A percentile compares a stretch with the other conserved stretches of the same genome.
Conservation (phyloP, 1,140 invertebrate species). For the Zaprionus ornatus region DNA sequence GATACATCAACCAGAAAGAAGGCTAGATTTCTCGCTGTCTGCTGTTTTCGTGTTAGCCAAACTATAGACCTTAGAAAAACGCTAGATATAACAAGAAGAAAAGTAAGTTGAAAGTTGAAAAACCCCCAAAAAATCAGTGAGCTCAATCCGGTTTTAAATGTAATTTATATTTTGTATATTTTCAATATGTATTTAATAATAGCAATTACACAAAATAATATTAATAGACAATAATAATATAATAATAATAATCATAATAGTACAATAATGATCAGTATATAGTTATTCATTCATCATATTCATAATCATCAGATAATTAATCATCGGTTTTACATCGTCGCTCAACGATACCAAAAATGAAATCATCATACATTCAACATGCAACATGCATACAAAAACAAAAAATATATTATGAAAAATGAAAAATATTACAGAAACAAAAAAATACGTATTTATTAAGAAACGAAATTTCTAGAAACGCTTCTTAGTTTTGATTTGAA, state of each 20-base stretch:
- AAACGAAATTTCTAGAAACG: background rate
- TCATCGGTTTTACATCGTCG: conserved; percentile 13
- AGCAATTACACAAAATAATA: conserved; percentile 67
- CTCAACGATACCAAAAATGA: conserved; percentile 24
- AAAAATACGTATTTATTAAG: conserved; percentile 19
- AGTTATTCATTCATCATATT: conserved; percentile 39
- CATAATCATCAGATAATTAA: conserved; percentile 7
- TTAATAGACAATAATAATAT: conserved; percentile 64
- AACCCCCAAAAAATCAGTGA: background rate
- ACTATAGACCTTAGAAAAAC: too few relatives aligned
- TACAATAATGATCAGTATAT: conserved; percentile 55
- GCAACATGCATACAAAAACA: conserved; percentile 41
- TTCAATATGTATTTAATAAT: conserved; percentile 64
- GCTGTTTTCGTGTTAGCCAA: too few relatives aligned
- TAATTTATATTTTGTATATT: conserved; percentile 62
- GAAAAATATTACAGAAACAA: conserved; percentile 21
- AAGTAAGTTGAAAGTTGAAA: background rate
- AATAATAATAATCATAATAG: conserved; percentile 56
- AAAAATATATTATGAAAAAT: conserved; percentile 15
- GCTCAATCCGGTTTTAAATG: conserved; percentile 26
- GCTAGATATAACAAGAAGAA: too few relatives aligned
- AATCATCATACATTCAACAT: conserved; percentile 30
- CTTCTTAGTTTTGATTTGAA: background rate
- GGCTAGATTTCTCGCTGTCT: too few relatives aligned
- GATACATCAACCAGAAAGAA: too few relatives aligned